Evolutionary conservation across 2,113 vertebrate genomes (phyloP), one percentile per base, ranked within the genome.

Genomic region (Odocoileus virginianus): DNA sequence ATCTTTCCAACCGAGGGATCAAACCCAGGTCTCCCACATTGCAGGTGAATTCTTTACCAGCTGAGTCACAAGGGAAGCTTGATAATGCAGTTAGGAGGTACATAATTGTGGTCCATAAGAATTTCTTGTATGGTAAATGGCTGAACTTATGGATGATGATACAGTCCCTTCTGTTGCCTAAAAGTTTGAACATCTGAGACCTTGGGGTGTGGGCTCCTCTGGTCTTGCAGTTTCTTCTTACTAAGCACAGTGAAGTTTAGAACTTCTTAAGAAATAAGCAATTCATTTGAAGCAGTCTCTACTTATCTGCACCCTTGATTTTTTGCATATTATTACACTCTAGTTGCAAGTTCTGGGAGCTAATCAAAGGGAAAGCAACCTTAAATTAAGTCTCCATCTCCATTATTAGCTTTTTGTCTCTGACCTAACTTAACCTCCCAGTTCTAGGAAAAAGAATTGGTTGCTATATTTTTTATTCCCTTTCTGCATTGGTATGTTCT

Each of bases 401-500:
- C 50, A 54, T 83, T 83, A 83, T 82, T 45, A 96, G 23, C 50
- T 81, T 74, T 93, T n/a, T 33, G 13, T 5, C 54, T 85, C 15
- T 61, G 23, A 58, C n/a, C 16, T 87, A 89, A 87, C 9, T 55
- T 83, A 79, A 81, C 25, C 16, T 93, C 7, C 1, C 3, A 25
- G 64, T 33, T 14, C n/a, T 30, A 43, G 45, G 76, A 60, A 83
- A 43, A 57, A 76, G 45, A 88, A 47, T 40, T 87, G 21, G 40
- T 33, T 85, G 27, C 6, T 88, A 3, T 52, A 14, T 40, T 47
- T 67, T 91, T 71, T n/a, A 21, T 36, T 89, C 6, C 36, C 3
- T 84, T 90, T 97, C 54, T 92, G 67, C 6, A 30, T 97, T 84
- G 33, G 25, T 54, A 55, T 79, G 2, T 19, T 64, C 33, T 92